These are phyloP conservation scores for Cyclargus thomasi DNA, from an alignment of 1,140 invertebrate genomes.

Conservation along the genomic window DNA sequence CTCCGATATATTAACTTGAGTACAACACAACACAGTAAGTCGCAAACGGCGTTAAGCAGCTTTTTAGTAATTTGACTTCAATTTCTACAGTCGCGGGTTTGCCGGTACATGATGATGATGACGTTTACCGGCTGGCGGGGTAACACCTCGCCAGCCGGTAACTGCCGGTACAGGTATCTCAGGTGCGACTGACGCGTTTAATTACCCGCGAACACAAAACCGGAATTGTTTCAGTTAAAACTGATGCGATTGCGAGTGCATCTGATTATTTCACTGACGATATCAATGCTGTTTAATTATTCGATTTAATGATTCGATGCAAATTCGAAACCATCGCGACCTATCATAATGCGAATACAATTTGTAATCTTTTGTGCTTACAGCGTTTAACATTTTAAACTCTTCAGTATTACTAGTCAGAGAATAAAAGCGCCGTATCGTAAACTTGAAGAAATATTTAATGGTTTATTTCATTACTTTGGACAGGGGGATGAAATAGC, in stretches of 20 bases:
- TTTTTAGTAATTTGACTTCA: too few species aligned
- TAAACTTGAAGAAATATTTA: neutral
- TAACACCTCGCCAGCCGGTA: too few species aligned
- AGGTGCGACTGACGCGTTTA: neutral
- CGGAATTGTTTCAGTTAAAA: constrained; percentile 11
- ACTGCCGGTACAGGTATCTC: neutral
- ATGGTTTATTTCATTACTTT: constrained; percentile 1
- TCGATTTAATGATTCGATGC: constrained; percentile 24
- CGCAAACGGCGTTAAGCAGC: too few species aligned
- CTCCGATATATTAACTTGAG: too few species aligned
- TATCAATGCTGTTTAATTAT: constrained; percentile 20
- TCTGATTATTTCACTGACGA: constrained; percentile 17
- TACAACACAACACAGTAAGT: too few species aligned
- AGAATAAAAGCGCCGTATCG: neutral
- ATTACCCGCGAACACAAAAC: neutral
- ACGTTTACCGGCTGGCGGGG: too few species aligned
- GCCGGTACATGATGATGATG: too few species aligned
- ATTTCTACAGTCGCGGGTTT: too few species aligned
- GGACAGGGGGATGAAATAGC: neutral
- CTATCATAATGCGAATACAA: constrained; percentile 22
- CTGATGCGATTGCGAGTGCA: constrained; percentile 6
- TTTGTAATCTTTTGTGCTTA: constrained; percentile 22
- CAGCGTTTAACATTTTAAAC: neutral
- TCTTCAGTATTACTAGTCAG: neutral
- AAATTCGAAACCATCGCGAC: constrained; percentile 23